Evolutionary conservation across 35 echinoderm and acorn worm genomes (phyloP), one percentile per base, ranked within the genome.

Genomic region (Patiria miniata): DNA sequence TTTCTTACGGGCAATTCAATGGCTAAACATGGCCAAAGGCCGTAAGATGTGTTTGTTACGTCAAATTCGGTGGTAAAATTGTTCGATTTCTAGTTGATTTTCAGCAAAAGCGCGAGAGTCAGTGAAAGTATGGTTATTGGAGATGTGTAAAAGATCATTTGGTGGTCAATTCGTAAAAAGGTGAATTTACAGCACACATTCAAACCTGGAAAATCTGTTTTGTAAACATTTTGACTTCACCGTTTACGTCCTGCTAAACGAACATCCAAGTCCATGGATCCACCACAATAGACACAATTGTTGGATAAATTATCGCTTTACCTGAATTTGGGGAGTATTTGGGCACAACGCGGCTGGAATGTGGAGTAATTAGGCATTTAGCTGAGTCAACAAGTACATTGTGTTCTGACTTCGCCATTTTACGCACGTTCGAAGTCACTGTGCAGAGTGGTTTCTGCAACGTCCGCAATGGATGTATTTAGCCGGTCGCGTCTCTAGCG

Each of bases 341-440:
- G 23, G 65, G 1, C 26, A 23, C 26, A 26, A 30, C 26, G 26
- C 34, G 30, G 21, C 26, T 23, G 29, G 23, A 73, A 73, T 14
- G 23, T 14, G 14, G 26, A 28, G 34, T 32, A 32, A 28, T 32
- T 73, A 26, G 65, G 65, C 65, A 73, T 28, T 73, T 73, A 32
- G 21, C 37, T 14, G 26, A 32, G 40, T 21, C 26, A 79, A 87
- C 28, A 87, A 87, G 76, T 69, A 87, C 85, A 87, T 87, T 52
- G 85, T 69, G 33, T 33, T 87, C 68, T 79, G 51, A 50, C 37
- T 79, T 60, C 85, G 68, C 85, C 85, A 87, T 87, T 87, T 87
- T 42, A 80, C 26, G 76, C 23, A 44, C 76, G 23, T 79, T 60
- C 68, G 85, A 65, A 87, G 76, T 52, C 55, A 40, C 42, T 87